Percentiles rank a stretch among this genome's conserved stretches.
Evolutionary conservation across 2,888 invertebrate genomes (phyloP).

Genomic region (Monopis laevigella): DNA sequence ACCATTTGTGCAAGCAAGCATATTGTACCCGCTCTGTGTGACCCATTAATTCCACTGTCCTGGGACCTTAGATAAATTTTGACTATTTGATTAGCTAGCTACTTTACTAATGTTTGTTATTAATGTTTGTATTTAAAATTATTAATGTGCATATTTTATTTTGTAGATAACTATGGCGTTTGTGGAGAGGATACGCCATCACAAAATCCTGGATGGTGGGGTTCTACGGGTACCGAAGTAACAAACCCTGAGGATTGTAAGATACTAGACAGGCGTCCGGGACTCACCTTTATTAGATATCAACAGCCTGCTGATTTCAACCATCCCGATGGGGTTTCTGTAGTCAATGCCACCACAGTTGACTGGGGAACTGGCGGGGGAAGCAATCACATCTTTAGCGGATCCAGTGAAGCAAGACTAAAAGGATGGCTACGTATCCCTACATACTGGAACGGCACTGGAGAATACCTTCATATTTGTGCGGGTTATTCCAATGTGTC

Average conservation of each 20-base stretch:
- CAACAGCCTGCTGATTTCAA: slow-evolving; percentile 87
- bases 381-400: slow-evolving; percentile 73
- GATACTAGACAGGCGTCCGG: slow-evolving; percentile 81
- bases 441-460: slow-evolving; percentile 72
- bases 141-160: slow-evolving; percentile 10
- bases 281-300: slow-evolving; percentile 88
- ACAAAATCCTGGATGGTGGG: slow-evolving; percentile 92
- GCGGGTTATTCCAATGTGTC: slow-evolving; percentile 81
- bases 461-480: slow-evolving; percentile 79
- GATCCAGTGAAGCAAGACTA: slow-evolving; percentile 79
- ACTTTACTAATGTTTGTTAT: background rate
- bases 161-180: slow-evolving; percentile 78
- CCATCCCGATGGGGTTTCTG: slow-evolving; percentile 88
- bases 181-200: slow-evolving; percentile 88
- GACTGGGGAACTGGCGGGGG: slow-evolving; percentile 80
- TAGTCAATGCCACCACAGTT: slow-evolving; percentile 86
- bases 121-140: background rate
- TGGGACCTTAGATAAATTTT: too few species aligned
- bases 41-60: too few species aligned
- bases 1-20: too few species aligned
- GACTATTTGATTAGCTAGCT: background rate
- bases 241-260: slow-evolving; percentile 81
- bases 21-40: too few species aligned
- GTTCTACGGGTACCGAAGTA: slow-evolving; percentile 80
- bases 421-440: slow-evolving; percentile 87